Evolutionary conservation across 2,797 vertebrate genomes (phyloP), one percentile per base, ranked within the genome.

Genomic region (Schizothorax lantsangensis): DNA sequence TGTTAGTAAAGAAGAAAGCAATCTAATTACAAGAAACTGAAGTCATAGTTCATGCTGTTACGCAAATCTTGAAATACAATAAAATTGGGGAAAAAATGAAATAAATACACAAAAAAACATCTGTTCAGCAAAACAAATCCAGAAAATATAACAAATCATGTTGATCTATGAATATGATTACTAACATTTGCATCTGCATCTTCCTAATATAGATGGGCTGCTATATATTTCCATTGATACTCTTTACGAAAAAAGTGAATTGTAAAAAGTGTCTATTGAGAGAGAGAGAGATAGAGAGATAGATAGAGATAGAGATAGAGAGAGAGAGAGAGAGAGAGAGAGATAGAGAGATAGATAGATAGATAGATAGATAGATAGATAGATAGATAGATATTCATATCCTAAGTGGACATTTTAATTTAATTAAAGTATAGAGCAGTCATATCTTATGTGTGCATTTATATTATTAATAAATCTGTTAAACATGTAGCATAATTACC

Each of bases 1-100:
- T 10, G 40, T 84, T 33, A 84, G 52, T 73, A 52, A 40, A 66
- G 40, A 75, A 19, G 40, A 79, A 68, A 80, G n/a, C 64, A 86
- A 86, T 83, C 69, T 64, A 81, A 57, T 84, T 68, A 84, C 33
- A 43, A 59, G 81, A 81, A 68, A 75, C 33, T 75, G 73, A 79
- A 84, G 72, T 66, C 81, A 84, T 49, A 59, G 71, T 69, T 40
- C 73, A 54, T 8, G 21, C 43, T 45, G 43, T 45, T 45, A 45
- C 43, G 43, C 43, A 45, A 45, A 10, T 45, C 43, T 45, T 45
- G 43, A 45, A 45, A 45, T 45, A 45, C 43, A 45, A 45, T 45
- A 45, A 45, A 45, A 45, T 45, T 45, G 2, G 23, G 17, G 5
- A 0, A 36, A 66, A 15, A 71, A 81, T 4, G 0, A 15, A 23